These are phyloP conservation scores for Bombus consobrinus DNA, from an alignment of 1,140 invertebrate species.

Conservation along the genomic window DNA sequence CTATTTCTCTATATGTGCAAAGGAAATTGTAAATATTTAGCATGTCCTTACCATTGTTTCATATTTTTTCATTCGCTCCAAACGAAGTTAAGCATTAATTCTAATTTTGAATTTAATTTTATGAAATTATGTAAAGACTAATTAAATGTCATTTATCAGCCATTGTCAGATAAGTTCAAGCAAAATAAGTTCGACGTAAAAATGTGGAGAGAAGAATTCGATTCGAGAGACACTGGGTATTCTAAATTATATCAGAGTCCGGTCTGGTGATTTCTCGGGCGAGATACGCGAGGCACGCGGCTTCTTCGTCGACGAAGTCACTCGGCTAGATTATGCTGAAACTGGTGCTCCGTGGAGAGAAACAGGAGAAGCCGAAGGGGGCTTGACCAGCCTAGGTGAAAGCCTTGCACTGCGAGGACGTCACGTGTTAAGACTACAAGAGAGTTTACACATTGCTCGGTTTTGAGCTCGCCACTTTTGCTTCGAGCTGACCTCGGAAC, in stretches of 20 bases:
- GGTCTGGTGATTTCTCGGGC: constrained; percentile 43
- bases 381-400: constrained; percentile 69
- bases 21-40: background rate
- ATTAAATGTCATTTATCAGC: background rate
- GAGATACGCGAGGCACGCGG: constrained; percentile 55
- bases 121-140: background rate
- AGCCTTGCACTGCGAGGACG: constrained; percentile 69
- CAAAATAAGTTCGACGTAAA: background rate
- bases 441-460: constrained; percentile 51
- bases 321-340: constrained; percentile 76
- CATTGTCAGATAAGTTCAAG: background rate
- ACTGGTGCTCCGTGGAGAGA: constrained; percentile 72
- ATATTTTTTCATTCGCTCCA: background rate
- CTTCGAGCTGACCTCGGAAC: constrained; percentile 18
- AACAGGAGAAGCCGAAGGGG: constrained; percentile 45
- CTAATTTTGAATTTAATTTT: background rate
- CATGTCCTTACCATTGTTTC: background rate
- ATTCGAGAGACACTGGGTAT: background rate
- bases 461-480: constrained; percentile 47
- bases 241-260: background rate
- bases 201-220: background rate
- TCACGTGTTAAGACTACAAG: constrained; percentile 55
- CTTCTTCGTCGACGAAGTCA: constrained; percentile 57
- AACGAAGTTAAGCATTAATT: background rate
- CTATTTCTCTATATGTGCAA: background rate